These are phyloP conservation scores for Rhabdophis nuchalis DNA, from an alignment of 2,797 vertebrate genomes.

Conservation along the genomic window DNA sequence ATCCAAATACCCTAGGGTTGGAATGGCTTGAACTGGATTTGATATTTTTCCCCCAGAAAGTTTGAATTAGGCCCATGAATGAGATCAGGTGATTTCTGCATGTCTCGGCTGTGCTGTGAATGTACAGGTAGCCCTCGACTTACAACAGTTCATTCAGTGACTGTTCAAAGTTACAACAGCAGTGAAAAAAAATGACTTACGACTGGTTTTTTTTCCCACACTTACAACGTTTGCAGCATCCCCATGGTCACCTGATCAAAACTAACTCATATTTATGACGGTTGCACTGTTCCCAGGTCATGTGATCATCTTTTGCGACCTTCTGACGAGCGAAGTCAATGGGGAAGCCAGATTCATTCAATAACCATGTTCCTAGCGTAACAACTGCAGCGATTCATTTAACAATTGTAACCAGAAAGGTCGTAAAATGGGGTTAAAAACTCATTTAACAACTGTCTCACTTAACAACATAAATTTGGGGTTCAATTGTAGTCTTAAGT, in stretches of 20 bases:
- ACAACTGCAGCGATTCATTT: too few species aligned
- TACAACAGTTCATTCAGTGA: neutral
- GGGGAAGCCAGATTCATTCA: too few species aligned
- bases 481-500: neutral
- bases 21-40: neutral
- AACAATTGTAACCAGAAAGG: too few species aligned
- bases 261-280: neutral
- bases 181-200: neutral
- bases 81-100: neutral
- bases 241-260: neutral
- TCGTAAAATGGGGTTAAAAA: too few species aligned
- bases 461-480: neutral
- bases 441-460: neutral
- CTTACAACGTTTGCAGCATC: neutral
- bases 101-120: neutral
- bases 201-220: neutral
- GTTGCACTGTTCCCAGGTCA: neutral
- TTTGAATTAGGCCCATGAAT: neutral
- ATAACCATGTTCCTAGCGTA: too few species aligned
- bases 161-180: neutral
- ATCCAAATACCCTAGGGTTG: neutral
- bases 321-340: too few species aligned
- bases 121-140: neutral
- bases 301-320: too few species aligned
- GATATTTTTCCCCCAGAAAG: neutral